These are phyloP conservation scores for Xenus cinereus DNA, from an alignment of 2,113 vertebrate genomes.

Conservation along the genomic window DNA sequence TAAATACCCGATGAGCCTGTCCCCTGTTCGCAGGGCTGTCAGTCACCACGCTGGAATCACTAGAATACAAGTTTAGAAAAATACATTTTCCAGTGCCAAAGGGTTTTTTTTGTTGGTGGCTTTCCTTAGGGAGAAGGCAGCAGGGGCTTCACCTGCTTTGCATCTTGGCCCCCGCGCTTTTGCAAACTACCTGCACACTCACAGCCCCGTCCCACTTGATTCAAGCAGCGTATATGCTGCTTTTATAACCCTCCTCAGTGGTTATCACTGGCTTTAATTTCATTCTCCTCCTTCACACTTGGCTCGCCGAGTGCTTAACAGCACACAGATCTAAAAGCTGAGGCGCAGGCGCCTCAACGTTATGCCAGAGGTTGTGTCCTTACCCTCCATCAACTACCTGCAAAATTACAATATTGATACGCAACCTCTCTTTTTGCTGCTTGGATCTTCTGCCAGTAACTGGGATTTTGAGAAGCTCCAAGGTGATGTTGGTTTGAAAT, in stretches of 20 bases:
- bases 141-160: not conserved
- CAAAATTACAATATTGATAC: not conserved
- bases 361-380: not conserved
- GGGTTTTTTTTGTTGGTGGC: not conserved
- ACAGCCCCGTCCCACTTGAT: not conserved
- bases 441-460: not conserved
- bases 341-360: not conserved
- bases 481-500: not conserved
- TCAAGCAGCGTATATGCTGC: rapidly evolving
- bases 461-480: not conserved
- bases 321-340: rapidly evolving
- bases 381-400: not conserved
- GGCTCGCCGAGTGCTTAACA: not conserved
- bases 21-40: not conserved
- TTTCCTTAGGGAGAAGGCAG: not conserved
- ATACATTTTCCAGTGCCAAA: not conserved
- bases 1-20: rapidly evolving
- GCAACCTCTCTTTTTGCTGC: not conserved
- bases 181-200: not conserved
- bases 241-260: not conserved
- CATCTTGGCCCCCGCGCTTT: not conserved
- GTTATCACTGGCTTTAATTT: not conserved
- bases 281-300: not conserved
- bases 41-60: not conserved
- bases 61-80: not conserved